phyloP scores from a whole-genome alignment of 37 sponge, comb jelly and placozoan species.

The Aplysina aerophoba region DNA sequence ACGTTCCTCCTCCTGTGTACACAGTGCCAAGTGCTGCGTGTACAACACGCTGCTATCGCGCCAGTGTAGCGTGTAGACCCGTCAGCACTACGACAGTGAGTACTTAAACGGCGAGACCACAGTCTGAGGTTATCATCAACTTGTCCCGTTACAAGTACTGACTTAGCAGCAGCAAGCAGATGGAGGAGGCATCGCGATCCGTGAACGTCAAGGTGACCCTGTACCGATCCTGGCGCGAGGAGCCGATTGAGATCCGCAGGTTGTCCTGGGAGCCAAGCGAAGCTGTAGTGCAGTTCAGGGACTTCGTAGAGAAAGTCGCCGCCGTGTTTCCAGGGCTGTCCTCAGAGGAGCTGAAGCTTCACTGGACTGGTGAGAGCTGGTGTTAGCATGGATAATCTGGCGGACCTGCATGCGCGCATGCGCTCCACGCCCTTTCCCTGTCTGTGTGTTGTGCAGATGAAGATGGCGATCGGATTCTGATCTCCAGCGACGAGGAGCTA shows the following conservation, averaged over 20 bases:
- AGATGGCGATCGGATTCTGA: conserved; percentile 60
- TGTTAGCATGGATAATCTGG: too few relatives aligned
- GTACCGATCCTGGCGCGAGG: conserved; percentile 20
- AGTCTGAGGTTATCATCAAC: background rate
- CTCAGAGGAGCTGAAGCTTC: background rate
- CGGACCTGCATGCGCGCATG: too few relatives aligned
- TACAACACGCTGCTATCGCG: background rate
- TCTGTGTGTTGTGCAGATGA: conserved; percentile 19
- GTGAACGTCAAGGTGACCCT: conserved; percentile 9
- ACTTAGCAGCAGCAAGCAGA: too few relatives aligned
- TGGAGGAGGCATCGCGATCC: background rate
- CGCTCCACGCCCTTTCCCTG: too few relatives aligned
- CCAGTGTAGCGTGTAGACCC: background rate
- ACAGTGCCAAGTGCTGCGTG: conserved; percentile 21
- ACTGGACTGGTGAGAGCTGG: conserved; percentile 30
- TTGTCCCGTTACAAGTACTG: too few relatives aligned
- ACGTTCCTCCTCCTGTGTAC: background rate
- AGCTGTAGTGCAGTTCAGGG: background rate
- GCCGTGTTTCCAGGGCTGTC: background rate
- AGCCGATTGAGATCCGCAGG: conserved; percentile 10
- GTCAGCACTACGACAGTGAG: background rate
- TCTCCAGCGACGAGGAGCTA: conserved; percentile 83
- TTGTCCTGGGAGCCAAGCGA: background rate
- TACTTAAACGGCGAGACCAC: background rate
- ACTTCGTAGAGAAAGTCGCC: background rate